Evolutionary conservation across 2,113 vertebrate genomes (phyloP), one percentile per base, ranked within the genome.

Genomic region (Nycticryphes semicollaris): DNA sequence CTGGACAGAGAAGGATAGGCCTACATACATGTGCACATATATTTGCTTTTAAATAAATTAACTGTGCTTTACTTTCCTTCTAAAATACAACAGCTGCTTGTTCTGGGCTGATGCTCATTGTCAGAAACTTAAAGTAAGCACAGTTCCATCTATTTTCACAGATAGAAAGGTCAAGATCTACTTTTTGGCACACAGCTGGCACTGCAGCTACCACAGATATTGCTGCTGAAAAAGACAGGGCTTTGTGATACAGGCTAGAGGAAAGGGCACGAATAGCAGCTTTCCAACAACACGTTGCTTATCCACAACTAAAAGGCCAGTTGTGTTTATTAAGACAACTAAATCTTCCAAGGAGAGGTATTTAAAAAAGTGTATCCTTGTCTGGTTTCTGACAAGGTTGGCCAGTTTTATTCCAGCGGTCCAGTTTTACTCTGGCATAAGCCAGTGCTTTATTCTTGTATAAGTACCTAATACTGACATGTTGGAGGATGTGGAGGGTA

Each of bases 161-260:
- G 86, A 27, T 20, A 82, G 27, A 95, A 94, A 75, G 91, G 84
- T 90, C 74, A 87, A 75, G 81, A 12, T 84, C 37, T 89, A 41
- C 28, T 84, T 84, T 78, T 81, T 84, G 68, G 68, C 68, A 62
- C 41, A 13, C 50, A 84, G 37, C 11, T 84, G 53, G 48, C 24
- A 5, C 23, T 45, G 59, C 37, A 89, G 31, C 31, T 56, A 76
- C n/a, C 35, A 51, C 37, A 79, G 56, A 68, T 22, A 41, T 19
- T 47, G 43, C 53, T 85, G 53, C 39, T 84, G 69, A 89, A 89
- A 93, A 87, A 12, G 19, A 37, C 10, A 54, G n/a, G 62, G 25
- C 47, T 87, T 74, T 87, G 60, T 63, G 47, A 72, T 60, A 80
- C 23, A 31, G 14, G 54, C 27, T 80, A 5, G 30, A 69, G 68